Conservation (phyloP, 2,113 vertebrate species). For the Larimichthys crocea region DNA sequence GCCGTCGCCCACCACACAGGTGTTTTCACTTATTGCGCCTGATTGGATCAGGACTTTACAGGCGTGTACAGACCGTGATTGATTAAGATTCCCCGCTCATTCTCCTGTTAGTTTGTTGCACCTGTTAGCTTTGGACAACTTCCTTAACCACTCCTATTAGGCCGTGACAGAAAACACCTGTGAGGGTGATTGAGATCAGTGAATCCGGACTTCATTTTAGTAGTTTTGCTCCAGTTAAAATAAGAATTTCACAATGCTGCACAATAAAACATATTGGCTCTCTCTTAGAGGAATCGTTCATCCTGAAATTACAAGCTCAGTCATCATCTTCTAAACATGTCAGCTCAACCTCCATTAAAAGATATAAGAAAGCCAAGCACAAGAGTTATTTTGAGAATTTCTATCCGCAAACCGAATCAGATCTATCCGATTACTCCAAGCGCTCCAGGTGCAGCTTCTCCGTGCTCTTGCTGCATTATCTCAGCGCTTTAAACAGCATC, state of each 20-base stretch:
- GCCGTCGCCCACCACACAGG: background rate
- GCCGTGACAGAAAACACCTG: background rate
- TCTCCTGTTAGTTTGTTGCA: background rate
- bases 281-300: background rate
- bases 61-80: background rate
- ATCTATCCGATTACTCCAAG: background rate
- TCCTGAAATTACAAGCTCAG: background rate
- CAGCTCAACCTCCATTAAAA: background rate
- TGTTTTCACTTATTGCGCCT: slow-evolving; percentile 10
- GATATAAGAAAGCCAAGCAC: background rate
- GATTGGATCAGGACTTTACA: background rate
- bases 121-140: background rate
- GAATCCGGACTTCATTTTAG: background rate
- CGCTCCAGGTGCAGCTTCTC: background rate
- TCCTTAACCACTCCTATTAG: background rate
- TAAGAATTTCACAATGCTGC: background rate
- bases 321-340: background rate
- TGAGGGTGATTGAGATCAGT: background rate
- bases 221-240: background rate
- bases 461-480: background rate
- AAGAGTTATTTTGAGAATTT: background rate
- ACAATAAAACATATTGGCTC: background rate
- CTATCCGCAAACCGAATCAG: background rate
- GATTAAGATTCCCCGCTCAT: background rate
- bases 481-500: background rate